Conservation (phyloP, 37 sponge, comb jelly and placozoan genomes). For the Spongilla lacustris region DNA sequence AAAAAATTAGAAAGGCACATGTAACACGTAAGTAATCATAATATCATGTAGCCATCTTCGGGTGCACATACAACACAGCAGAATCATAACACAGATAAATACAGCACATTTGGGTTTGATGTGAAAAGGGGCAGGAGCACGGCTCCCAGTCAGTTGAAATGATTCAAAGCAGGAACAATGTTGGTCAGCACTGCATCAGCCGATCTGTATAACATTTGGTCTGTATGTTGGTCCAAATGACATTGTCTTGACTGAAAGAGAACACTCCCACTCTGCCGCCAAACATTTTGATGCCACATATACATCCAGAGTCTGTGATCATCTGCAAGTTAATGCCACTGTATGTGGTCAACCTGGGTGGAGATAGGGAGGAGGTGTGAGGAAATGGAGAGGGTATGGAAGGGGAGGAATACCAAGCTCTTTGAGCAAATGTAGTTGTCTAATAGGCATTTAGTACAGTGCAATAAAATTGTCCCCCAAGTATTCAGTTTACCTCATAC, state of each 20-base stretch:
- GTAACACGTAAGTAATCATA: too few relatives aligned
- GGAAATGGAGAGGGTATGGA: too few relatives aligned
- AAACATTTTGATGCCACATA: neutral
- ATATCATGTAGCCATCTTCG: too few relatives aligned
- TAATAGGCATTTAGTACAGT: too few relatives aligned
- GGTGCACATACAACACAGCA: too few relatives aligned
- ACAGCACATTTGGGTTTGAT: too few relatives aligned
- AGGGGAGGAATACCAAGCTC: too few relatives aligned
- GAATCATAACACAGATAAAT: too few relatives aligned
- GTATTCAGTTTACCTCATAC: constrained; percentile 74
- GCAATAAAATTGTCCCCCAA: too few relatives aligned
- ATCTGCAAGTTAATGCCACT: neutral
- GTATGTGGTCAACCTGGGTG: constrained; percentile 32
- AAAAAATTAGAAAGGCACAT: too few relatives aligned
- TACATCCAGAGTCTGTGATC: neutral
- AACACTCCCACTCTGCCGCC: constrained; percentile 85
- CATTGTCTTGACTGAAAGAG: constrained; percentile 70
- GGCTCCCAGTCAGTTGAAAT: neutral
- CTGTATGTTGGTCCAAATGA: constrained; percentile 55
- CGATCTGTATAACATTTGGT: constrained; percentile 6
- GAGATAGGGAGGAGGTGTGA: neutral
- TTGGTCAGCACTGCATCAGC: constrained; percentile 2
- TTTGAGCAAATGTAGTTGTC: too few relatives aligned
- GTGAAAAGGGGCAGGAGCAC: neutral
- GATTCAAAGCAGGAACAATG: neutral